Base-by-base conservation (phyloP, 2,888 invertebrate genomes). In the Frankliniella fusca region DNA sequence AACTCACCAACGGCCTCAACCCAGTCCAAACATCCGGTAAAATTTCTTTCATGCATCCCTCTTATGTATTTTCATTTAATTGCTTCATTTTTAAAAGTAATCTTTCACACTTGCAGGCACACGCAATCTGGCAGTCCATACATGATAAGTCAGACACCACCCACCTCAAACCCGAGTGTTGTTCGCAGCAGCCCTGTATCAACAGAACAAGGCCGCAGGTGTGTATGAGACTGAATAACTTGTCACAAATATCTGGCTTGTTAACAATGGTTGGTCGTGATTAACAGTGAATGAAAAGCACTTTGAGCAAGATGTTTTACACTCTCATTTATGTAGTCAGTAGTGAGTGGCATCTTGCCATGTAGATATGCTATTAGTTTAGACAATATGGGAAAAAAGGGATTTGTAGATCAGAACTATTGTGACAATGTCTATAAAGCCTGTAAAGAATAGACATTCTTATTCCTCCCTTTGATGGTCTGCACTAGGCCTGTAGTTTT, bases 121-220 rank as follows among this genome's bases (percentile, higher is more conserved):
- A 76, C 70, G 3, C 70, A 76, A 27, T 76, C 70, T 76, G 70
- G 70, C 12, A 76, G 70, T 23, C 70, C 70, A 0, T 83, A 83
- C 82, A 83, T 83, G 83, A 76, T 82, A 82, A 83, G 82, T 61
- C 83, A 83, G 49, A 82, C 83, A 1, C 83, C 83, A 28, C 79
- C 87, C 7, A 87, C 86, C 49, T 85, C 87, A 54, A 88, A 86
- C 83, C 86, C 88, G 5, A 87, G 87, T 54, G 87, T 88, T 2
- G 88, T 88, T 12, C 86, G 88, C 83, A 88, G 88, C 83, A 86
- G 88, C 11, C 88, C 88, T 0, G 88, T 86, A 38, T 87, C 87
- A 15, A 87, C 87, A 48, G 87, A 87, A 83, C 86, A 76, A 76
- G 70, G 70, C 70, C 70, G 70, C 70, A 76, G 70, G 70, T 76